Percentiles rank a stretch among this genome's conserved stretches.
Evolutionary conservation across 2,888 invertebrate genomes (phyloP).

Genomic region (Lepidocyrtoides sp.): DNA sequence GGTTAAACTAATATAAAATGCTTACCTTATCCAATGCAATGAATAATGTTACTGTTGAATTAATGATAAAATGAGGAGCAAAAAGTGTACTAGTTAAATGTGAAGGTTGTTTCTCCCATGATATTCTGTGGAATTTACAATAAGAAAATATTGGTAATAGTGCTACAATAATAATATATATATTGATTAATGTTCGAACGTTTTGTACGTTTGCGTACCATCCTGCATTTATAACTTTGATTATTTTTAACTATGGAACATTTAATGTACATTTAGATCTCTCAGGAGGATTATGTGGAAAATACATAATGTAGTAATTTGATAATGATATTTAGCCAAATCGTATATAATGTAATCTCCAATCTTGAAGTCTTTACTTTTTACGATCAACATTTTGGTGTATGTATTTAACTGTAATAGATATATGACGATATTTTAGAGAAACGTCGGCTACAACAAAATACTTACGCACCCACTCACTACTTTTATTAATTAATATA

Average conservation of each 20-base stretch:
- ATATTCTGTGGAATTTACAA: neutral
- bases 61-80: too few relatives aligned
- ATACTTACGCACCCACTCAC: slow-evolving; percentile 10
- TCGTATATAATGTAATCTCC: neutral
- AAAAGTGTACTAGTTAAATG: too few relatives aligned
- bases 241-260: neutral
- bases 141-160: neutral
- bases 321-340: slow-evolving; percentile 34
- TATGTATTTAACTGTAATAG: neutral
- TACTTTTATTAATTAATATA: slow-evolving; percentile 28
- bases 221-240: slow-evolving; percentile 27
- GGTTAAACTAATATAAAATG: too few relatives aligned
- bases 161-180: neutral
- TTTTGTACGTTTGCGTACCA: slow-evolving; percentile 44
- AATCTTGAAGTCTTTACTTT: slow-evolving; percentile 46
- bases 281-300: neutral
- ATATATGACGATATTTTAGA: slow-evolving; percentile 38
- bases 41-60: too few relatives aligned
- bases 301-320: neutral
- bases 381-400: slow-evolving; percentile 16
- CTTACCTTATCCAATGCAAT: too few relatives aligned
- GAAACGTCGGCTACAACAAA: slow-evolving; percentile 9
- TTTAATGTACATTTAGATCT: neutral
- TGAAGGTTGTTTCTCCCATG: neutral
- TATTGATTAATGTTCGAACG: slow-evolving; percentile 1